Evolutionary conservation across 2,797 vertebrate genomes (phyloP).

Genomic region (Gouania willdenowi): DNA sequence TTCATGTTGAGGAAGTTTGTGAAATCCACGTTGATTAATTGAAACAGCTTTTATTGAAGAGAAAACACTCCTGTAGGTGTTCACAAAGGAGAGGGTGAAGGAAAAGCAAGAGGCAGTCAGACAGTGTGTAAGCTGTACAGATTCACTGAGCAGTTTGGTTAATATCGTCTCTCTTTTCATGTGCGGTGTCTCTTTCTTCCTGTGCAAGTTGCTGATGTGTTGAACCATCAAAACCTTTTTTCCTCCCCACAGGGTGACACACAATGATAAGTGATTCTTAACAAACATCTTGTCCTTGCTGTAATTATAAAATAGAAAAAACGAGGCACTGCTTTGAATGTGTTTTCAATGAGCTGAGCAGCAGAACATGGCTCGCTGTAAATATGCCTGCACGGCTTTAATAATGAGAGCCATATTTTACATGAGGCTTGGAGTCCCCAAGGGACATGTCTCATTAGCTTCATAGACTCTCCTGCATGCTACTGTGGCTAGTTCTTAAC

Average conservation of each 20-base stretch:
- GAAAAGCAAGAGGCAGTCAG: conserved; percentile 31
- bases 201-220: conserved; percentile 52
- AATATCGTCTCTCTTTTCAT: conserved; percentile 36
- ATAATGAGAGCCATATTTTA: conserved; percentile 67
- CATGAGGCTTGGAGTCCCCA: conserved; percentile 34
- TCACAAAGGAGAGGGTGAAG: too few relatives aligned
- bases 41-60: too few relatives aligned
- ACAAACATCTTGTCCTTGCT: conserved; percentile 31
- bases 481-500: conserved; percentile 21
- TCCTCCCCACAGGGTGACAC: conserved; percentile 23
- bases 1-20: not conserved
- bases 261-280: conserved; percentile 50
- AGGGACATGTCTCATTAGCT: conserved; percentile 53
- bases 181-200: conserved; percentile 44
- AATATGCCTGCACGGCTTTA: conserved; percentile 59
- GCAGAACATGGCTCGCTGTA: conserved; percentile 37
- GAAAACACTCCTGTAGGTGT: too few relatives aligned
- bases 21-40: too few relatives aligned
- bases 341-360: conserved; percentile 24
- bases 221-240: conserved; percentile 29
- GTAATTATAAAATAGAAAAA: conserved; percentile 22
- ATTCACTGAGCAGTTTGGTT: conserved; percentile 53
- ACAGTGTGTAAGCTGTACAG: conserved; percentile 30
- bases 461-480: conserved; percentile 31
- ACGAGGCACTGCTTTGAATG: conserved; percentile 39